Conservation (phyloP, 2,113 vertebrate species). For the Rynchops niger region DNA sequence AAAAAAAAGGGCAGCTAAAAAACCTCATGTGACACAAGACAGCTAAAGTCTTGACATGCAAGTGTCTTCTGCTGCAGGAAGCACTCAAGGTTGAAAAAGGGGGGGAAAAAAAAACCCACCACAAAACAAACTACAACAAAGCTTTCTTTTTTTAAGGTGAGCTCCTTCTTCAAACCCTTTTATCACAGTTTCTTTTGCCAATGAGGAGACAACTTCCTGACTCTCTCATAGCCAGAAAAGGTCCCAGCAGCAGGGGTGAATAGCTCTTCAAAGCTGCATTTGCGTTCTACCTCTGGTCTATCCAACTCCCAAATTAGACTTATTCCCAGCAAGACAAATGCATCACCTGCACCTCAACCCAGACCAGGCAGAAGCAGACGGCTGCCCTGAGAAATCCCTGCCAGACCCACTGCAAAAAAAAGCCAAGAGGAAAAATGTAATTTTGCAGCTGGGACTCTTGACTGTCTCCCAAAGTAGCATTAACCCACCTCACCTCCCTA, state of each 20-base stretch:
- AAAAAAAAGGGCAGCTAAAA: background rate
- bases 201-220: background rate
- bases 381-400: background rate
- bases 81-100: background rate
- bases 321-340: background rate
- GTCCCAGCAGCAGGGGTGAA: background rate
- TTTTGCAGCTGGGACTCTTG: slow-evolving; percentile 1
- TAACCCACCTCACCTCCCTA: slow-evolving; percentile 48
- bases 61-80: background rate
- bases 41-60: background rate
- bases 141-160: background rate
- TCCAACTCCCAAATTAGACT: background rate
- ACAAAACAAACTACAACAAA: background rate
- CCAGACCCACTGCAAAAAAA: background rate
- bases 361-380: background rate
- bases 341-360: background rate
- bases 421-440: background rate
- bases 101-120: accelerated
- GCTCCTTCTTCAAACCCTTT: background rate
- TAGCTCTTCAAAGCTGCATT: background rate
- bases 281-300: background rate
- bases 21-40: background rate
- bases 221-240: background rate
- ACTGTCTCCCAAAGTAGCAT: background rate
- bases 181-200: background rate